Base-by-base conservation (phyloP, 2,888 invertebrate genomes). In the Pseudeuparius sepicola region DNA sequence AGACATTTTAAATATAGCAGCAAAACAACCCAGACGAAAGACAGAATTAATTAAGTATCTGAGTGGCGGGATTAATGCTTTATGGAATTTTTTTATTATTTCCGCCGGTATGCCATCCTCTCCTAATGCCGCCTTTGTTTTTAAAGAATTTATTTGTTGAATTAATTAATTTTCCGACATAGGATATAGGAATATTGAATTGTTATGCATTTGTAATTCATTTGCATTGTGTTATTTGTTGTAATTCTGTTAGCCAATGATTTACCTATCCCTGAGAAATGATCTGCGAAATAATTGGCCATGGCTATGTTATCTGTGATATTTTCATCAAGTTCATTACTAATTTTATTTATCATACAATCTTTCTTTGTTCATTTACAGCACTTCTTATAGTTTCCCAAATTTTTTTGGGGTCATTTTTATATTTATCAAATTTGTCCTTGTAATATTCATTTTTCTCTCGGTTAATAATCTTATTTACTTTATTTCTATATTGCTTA, bases 341-440 rank as follows among this genome's bases (percentile, higher is more conserved):
- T 7, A 12, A 24, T 9, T 24, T 24, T 24, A 24, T 24, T 24
- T 24, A 6, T 5, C 11, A 11, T 10, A 11, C 12, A 11, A 11
- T 24, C 10, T 24, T 24, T 5, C 12, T 4, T 4, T 4, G 10
- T 24, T 24, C 25, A 24, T 24, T 24, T 24, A 12, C 10, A 12
- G 25, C 25, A 4, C 12, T 12, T 4, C 9, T 4, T 6, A 24
- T 24, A 4, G 12, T 24, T 24, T 24, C 25, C 25, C 25, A 24
- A 11, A 24, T 9, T 24, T 24, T 24, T 24, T 4, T 24, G 12
- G 25, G 25, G n/a, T 24, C 25, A 5, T 24, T 24, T 24, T 11
- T 5, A 12, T 24, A 11, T 6, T 9, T 24, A 24, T 24, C 12
- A 24, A 24, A 12, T 24, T 24, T 24, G 10, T 24, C 12, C 12